Conservation (phyloP, 2,797 vertebrate genomes). For the Platalea minor region DNA sequence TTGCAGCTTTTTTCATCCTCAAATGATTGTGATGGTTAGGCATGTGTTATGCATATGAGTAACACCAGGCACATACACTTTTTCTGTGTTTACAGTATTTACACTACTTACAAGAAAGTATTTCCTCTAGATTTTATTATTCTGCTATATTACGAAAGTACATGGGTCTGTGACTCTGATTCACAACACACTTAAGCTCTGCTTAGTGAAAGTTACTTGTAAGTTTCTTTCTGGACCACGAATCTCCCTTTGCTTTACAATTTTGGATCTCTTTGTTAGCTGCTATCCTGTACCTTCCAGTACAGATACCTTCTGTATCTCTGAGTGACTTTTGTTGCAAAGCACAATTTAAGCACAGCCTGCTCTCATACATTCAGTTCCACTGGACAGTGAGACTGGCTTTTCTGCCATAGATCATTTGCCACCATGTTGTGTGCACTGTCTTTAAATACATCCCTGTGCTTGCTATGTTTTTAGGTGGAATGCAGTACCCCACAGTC, state of each 20-base stretch:
- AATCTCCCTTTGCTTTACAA: not conserved
- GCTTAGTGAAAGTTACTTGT: not conserved
- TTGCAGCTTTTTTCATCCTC: not conserved
- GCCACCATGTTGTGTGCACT: not conserved
- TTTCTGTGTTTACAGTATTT: not conserved
- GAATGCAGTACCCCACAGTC: not conserved
- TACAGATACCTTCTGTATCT: not conserved
- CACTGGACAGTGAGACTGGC: not conserved
- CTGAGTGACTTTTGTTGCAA: not conserved
- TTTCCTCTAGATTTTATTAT: not conserved
- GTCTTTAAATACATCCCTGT: not conserved
- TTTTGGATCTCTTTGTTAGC: not conserved
- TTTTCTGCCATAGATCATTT: not conserved
- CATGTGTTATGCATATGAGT: not conserved
- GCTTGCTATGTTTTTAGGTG: not conserved
- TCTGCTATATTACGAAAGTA: not conserved
- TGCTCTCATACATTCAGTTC: not conserved
- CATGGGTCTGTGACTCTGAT: not conserved
- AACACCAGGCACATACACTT: not conserved
- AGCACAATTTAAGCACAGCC: not conserved
- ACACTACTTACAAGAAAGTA: not conserved
- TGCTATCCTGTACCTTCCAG: not conserved
- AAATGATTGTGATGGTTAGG: not conserved
- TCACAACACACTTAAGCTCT: not conserved
- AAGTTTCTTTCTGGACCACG: not conserved